These are phyloP conservation scores for Lates japonicus DNA, from an alignment of 2,797 vertebrate genomes.

Conservation along the genomic window DNA sequence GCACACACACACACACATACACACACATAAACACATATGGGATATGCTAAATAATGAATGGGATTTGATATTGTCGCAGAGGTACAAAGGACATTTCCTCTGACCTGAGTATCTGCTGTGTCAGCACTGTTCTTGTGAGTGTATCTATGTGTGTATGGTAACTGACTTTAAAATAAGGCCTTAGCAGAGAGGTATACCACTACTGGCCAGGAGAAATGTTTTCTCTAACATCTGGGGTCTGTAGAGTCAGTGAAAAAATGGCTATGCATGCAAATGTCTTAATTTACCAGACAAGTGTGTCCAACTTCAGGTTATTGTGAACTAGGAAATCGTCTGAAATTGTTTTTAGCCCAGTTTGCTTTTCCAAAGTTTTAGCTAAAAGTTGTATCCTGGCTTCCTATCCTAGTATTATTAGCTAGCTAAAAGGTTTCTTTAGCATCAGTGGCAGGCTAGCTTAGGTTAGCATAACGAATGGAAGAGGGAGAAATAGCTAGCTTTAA, in stretches of 20 bases:
- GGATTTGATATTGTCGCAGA: conserved; percentile 47
- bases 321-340: background rate
- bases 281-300: background rate
- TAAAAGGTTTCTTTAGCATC: too few relatives aligned
- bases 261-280: background rate
- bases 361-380: background rate
- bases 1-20: background rate
- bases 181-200: conserved; percentile 10
- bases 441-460: too few relatives aligned
- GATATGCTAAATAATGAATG: conserved; percentile 58
- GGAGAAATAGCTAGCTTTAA: too few relatives aligned
- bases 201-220: background rate
- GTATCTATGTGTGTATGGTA: conserved; percentile 17
- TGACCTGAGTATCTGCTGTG: conserved; percentile 57
- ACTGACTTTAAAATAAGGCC: conserved; percentile 35
- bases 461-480: too few relatives aligned
- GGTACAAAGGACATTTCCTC: conserved; percentile 62
- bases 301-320: background rate
- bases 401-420: too few relatives aligned
- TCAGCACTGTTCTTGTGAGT: conserved; percentile 52
- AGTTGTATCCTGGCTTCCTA: too few relatives aligned
- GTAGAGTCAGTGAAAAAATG: background rate
- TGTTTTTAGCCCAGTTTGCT: background rate
- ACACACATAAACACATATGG: conserved; percentile 17
- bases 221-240: background rate